Evolutionary conservation across 2,113 vertebrate genomes (phyloP).

Genomic region (Lophura nycthemera): DNA sequence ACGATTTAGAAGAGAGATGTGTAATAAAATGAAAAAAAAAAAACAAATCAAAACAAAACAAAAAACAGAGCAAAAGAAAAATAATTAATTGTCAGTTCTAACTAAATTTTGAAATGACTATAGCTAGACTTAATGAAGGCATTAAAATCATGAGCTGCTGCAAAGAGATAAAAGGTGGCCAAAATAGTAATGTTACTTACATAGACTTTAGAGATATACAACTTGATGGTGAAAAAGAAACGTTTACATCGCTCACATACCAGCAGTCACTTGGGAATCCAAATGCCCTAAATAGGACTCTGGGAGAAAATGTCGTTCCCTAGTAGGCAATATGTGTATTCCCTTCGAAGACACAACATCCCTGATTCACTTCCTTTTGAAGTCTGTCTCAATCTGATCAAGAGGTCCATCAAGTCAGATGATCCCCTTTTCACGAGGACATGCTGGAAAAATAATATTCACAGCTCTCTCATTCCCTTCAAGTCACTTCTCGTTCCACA

Average conservation of each 20-base stretch:
- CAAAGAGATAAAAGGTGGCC: background rate
- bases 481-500: background rate
- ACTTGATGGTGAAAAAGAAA: background rate
- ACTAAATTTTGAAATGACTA: background rate
- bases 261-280: background rate
- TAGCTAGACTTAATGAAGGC: background rate
- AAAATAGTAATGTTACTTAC: background rate
- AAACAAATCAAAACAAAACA: background rate
- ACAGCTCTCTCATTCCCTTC: background rate
- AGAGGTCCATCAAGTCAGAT: background rate
- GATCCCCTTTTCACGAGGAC: background rate
- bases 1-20: background rate
- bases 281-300: conserved; percentile 42
- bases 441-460: background rate
- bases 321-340: background rate
- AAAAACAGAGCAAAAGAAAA: background rate
- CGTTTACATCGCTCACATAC: conserved; percentile 19
- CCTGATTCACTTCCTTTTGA: background rate
- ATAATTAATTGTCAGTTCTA: background rate
- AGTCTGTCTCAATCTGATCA: rapidly evolving
- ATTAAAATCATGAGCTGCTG: background rate
- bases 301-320: background rate
- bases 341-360: background rate
- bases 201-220: background rate
- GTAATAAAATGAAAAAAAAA: background rate